Percentiles rank a stretch among this genome's conserved stretches.
phyloP scores from a whole-genome alignment of 2,113 vertebrate genomes.

The Hemiprocne comata region DNA sequence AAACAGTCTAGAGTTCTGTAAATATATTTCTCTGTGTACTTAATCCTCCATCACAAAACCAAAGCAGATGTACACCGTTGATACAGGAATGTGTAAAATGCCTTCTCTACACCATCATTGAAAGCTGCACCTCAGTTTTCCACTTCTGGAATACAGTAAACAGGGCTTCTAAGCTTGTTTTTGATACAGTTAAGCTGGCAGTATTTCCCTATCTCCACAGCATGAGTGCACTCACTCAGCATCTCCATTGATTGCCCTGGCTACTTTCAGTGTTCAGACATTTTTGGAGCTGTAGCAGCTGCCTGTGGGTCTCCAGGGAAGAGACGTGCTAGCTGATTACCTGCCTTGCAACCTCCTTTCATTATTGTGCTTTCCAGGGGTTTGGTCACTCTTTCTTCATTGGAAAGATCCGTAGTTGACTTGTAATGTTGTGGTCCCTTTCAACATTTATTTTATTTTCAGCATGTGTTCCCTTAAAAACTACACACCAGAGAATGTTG shows the following conservation, averaged over 20 bases:
- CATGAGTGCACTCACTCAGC: background rate
- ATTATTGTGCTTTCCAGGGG: background rate
- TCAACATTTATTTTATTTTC: too few relatives aligned
- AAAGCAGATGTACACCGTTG: background rate
- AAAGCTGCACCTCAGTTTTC: background rate
- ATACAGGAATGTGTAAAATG: background rate
- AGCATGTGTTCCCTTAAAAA: too few relatives aligned
- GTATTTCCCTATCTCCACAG: background rate
- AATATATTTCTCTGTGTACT: background rate
- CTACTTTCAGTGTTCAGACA: background rate
- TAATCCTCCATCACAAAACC: background rate
- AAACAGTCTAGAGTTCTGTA: background rate
- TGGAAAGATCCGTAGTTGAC: background rate
- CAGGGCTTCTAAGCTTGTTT: background rate
- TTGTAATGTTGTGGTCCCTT: background rate
- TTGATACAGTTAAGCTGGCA: background rate
- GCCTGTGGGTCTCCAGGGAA: background rate
- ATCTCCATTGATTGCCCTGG: rapidly evolving
- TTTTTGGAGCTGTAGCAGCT: background rate
- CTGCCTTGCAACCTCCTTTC: background rate
- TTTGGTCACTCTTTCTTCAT: background rate
- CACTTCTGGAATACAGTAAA: background rate
- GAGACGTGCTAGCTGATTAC: background rate
- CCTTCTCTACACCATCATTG: background rate
- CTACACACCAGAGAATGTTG: too few relatives aligned